Base-by-base conservation (phyloP, 64 coral and sea anemone genomes). In the Porites australiensis region DNA sequence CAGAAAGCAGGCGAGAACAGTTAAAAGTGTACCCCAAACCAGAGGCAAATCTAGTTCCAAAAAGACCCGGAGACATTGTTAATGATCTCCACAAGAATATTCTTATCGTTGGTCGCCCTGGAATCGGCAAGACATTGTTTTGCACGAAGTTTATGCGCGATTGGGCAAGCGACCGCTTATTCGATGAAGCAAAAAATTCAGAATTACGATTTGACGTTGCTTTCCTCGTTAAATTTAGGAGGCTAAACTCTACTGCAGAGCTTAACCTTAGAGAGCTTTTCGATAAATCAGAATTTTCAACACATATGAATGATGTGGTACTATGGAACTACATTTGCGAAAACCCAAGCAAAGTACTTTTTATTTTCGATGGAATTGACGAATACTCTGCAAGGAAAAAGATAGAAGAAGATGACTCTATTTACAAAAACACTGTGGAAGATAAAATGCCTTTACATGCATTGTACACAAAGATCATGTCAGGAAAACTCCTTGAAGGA, bases 331-430 rank as follows among this genome's bases (percentile, higher is more conserved):
- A 87, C 20, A 79, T 95, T 6, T 0, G 20, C 0, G 3, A 64
- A 13, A 86, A 90, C 13, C 88, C 93, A 23, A 70, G 87, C 19
- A 64, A 27, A 77, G 67, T 77, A 11, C 43, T 90, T 20, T 89
- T 94, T 22, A 63, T 94, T 45, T 23, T 95, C 19, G 93, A 95
- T 48, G 93, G 93, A 61, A 60, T 90, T 19, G 93, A 95, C 77
- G 93, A 95, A 77, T 87, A 49, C 15, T 14, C 1, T 70, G 18
- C 67, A 27, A 44, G 10, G 21, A 10, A 3, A 23, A 10, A 43
- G 3, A 70, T 16, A 4, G 13, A 16, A 8, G 7, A 79, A 37
- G 13, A n/a, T 6, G 22, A 27, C 11, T 16, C 20, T 13, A 4
- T 11, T 13, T 13, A 18, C 37, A 5, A 14, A 11, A 61, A 8